Evolutionary conservation across 2,797 vertebrate genomes (phyloP).

Genomic region (Poecilia picta): DNA sequence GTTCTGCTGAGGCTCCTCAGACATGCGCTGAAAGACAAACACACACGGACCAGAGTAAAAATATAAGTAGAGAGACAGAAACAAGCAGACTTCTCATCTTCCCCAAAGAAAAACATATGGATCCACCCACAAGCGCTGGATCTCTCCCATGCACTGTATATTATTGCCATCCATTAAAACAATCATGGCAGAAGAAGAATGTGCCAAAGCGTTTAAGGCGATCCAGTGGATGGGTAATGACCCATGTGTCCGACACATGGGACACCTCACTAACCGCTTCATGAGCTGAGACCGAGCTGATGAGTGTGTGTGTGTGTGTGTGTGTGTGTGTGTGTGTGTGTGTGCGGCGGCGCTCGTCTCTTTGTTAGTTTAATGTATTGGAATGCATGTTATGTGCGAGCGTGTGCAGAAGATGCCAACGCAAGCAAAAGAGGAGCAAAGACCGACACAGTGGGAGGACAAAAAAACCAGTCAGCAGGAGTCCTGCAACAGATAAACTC

Average conservation of each 20-base stretch:
- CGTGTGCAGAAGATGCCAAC: not conserved
- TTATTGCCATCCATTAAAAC: slow-evolving; percentile 69
- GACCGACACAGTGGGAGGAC: not conserved
- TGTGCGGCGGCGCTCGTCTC: not conserved
- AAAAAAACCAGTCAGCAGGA: slow-evolving; percentile 19
- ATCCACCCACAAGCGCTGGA: slow-evolving; percentile 13
- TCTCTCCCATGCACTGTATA: slow-evolving; percentile 51
- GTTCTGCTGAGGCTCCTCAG: slow-evolving; percentile 10
- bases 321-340: slow-evolving; percentile 5
- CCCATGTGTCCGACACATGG: slow-evolving; percentile 65
- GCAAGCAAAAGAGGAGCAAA: slow-evolving; percentile 14
- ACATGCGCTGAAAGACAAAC: slow-evolving; percentile 21
- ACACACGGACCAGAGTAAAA: slow-evolving; percentile 30
- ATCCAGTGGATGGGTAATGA: slow-evolving; percentile 65
- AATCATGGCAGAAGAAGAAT: slow-evolving; percentile 61
- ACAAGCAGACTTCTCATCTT: slow-evolving; percentile 34
- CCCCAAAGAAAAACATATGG: slow-evolving; percentile 46
- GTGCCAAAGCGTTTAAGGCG: slow-evolving; percentile 47
- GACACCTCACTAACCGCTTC: slow-evolving; percentile 64
- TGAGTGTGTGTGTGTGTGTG: slow-evolving; percentile 20
- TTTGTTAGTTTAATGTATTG: slow-evolving; percentile 15
- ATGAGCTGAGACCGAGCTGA: slow-evolving; percentile 56
- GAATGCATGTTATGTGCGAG: slow-evolving; percentile 1
- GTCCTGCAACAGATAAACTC: not conserved
- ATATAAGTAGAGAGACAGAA: slow-evolving; percentile 43